Evolutionary conservation across 1,140 invertebrate genomes (phyloP), one percentile per base, ranked within the genome.

Genomic region (Camponotus vicinus): DNA sequence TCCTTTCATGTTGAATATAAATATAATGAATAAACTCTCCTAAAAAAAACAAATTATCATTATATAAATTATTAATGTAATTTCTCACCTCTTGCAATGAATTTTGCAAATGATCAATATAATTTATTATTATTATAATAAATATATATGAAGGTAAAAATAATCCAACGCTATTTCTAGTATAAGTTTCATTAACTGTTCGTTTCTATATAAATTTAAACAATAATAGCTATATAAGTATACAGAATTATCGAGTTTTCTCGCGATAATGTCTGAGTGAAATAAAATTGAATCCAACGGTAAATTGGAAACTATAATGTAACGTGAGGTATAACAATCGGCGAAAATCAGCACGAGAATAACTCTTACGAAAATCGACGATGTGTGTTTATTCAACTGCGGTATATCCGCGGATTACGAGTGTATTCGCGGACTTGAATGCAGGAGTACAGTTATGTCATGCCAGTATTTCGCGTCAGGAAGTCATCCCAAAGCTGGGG

Each of bases 281-380:
- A 71, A 87, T 55, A 71, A 76, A 84, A 85, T 85, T 52, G 55
- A 45, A 8, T 71, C 34, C 34, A 64, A 21, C 6, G 42, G 32
- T 52, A 86, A 34, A 78, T 15, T 66, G 75, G 37, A 89, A 86
- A 86, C 15, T 32, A 21, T 21, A 61, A 52, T 40, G 69, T 66
- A 27, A 37, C 13, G 63, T 55, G 52, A 37, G 32, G 11, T 59
- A n/a, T 61, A 82, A 63, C 64, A 71, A 70, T 0, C 70, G 67
- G 34, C 32, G 57, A n/a, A 61, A 86, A 86, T 27, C 79, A 61
- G 45, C 7, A 27, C 49, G 86, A 73, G 70, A 75, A 84, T 86
- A 82, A 80, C 70, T 78, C 64, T 92, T 92, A 92, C 92, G 88
- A 93, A 92, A 93, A 93, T 93, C 87, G 92, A 92, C 90, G 84